Conservation (phyloP, 2,113 vertebrate species). For the Ailurus styani region DNA sequence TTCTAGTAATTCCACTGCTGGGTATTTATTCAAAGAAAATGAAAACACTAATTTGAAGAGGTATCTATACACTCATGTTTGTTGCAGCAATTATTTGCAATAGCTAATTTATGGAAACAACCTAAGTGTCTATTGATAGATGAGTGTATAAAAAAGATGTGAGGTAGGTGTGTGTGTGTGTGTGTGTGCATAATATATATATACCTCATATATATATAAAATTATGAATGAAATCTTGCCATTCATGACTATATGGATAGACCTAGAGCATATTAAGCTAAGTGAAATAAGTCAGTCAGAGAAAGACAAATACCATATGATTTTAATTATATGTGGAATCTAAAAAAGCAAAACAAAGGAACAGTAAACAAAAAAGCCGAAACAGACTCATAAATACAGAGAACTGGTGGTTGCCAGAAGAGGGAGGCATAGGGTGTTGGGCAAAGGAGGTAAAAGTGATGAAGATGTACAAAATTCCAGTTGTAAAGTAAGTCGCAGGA, state of each 20-base stretch:
- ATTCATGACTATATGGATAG: not conserved
- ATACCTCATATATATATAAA: not conserved
- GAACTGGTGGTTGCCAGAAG: not conserved
- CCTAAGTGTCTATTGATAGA: not conserved
- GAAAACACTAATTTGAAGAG: not conserved
- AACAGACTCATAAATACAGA: not conserved
- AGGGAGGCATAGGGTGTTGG: not conserved
- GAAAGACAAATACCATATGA: not conserved
- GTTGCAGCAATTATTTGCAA: not conserved
- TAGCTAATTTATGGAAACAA: not conserved
- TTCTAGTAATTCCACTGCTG: not conserved
- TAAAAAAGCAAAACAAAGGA: not conserved
- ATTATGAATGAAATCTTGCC: not conserved
- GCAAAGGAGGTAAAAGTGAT: not conserved
- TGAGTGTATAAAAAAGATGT: not conserved
- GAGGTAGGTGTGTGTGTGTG: not conserved
- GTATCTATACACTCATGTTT: not conserved
- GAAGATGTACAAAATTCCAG: not conserved
- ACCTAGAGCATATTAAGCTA: not conserved
- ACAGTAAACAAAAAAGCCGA: not conserved
- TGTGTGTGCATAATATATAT: not conserved
- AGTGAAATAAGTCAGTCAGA: not conserved
- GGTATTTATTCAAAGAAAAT: not conserved
- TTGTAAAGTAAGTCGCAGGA: not conserved
- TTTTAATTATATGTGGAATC: not conserved